Evolutionary conservation across 2,113 vertebrate genomes (phyloP).

Genomic region (Antechinus stuartii): DNA sequence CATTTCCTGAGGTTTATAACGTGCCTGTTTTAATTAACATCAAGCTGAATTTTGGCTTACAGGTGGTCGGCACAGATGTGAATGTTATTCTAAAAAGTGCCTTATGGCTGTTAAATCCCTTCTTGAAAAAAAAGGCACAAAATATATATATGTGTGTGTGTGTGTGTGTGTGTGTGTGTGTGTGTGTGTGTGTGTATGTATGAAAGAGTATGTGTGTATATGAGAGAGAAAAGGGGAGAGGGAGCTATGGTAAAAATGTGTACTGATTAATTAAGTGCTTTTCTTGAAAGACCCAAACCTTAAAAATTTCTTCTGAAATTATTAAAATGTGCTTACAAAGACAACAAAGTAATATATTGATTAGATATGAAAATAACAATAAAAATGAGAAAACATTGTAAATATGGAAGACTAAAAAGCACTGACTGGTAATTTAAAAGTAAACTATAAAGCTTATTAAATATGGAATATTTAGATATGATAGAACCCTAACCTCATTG

Average conservation of each 20-base stretch:
- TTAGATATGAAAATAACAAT: constrained; percentile 70
- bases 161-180: constrained; percentile 10
- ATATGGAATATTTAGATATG: not conserved
- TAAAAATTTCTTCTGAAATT: constrained; percentile 67
- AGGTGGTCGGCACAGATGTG: constrained; percentile 88
- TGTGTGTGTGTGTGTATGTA: constrained; percentile 40
- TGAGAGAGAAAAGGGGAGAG: constrained; percentile 9
- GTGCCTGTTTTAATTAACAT: constrained; percentile 91
- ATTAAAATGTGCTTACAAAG: constrained; percentile 70
- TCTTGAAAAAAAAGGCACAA: constrained; percentile 81
- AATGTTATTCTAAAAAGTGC: constrained; percentile 87
- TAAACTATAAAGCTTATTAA: not conserved
- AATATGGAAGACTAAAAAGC: not conserved
- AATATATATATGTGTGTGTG: constrained; percentile 71
- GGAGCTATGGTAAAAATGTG: constrained; percentile 67
- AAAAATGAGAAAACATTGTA: constrained; percentile 46
- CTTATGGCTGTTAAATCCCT: constrained; percentile 82
- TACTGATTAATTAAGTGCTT: constrained; percentile 74
- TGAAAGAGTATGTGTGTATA: constrained; percentile 54
- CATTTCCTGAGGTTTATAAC: constrained; percentile 91
- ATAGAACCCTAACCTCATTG: not conserved
- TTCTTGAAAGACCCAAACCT: constrained; percentile 62
- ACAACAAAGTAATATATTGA: constrained; percentile 70
- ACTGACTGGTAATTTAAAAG: not conserved
- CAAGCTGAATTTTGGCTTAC: constrained; percentile 86